Base-by-base conservation (phyloP, 2,888 invertebrate species). In the Esperia sulphurella region DNA sequence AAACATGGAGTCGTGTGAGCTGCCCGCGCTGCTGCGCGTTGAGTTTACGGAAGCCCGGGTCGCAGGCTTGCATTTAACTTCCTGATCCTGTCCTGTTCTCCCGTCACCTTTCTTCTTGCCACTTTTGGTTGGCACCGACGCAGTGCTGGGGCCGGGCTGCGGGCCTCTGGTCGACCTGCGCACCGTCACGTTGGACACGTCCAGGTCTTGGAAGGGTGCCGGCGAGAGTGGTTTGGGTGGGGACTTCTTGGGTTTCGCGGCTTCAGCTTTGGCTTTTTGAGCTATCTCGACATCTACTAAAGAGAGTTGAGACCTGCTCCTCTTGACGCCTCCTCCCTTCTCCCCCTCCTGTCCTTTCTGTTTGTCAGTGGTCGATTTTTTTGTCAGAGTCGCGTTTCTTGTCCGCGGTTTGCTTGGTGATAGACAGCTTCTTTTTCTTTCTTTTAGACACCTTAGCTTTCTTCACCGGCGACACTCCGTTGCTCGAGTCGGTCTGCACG, bases 381-480 rank as follows among this genome's bases (percentile, higher is more conserved):
- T 56, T 54, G 4, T 21, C 29, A 46, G 9, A 44, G 10, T 2
- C 60, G 63, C 8, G 56, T 50, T 73, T 67, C 1, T 62, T 55
- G 14, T 60, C 64, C 35, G 57, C 60, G 0, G 56, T 48, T 46
- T 64, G 63, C 55, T 63, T 75, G 1, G 65, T 77, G 1, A 73
- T 60, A 0, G 83, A 75, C 4, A 75, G 44, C 46, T 84, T 86
- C 59, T 84, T 86, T 63, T 83, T 83, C 57, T 75, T 83, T 4
- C 69, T 85, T 75, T 87, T 85, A 39, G 65, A 57, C 9, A 77
- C 63, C 54, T 79, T 87, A 39, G 76, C 63, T 53, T 75, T 87
- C 54, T 89, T 89, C 1, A 83, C 79, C 0, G 88, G 88, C 0
- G 86, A 85, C 0, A 83, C 76, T 0, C 76, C 83, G 35, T 79